Percentiles rank a stretch among this genome's conserved stretches.
phyloP scores from a whole-genome alignment of 2,797 vertebrate genomes.

The Anniella stebbinsi region DNA sequence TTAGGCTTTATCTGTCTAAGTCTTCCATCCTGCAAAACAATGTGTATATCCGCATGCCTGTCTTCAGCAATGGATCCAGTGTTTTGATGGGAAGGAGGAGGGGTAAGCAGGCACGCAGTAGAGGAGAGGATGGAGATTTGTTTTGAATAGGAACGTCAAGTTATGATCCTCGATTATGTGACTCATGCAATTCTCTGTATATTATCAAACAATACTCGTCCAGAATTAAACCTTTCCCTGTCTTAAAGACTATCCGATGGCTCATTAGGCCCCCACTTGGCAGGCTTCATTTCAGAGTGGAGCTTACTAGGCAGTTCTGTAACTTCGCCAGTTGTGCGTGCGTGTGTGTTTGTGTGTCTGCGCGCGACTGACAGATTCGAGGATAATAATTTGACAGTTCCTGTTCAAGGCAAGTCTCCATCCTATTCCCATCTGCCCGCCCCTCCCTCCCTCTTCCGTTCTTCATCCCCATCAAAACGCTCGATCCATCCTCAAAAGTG shows the following conservation, averaged over 20 bases:
- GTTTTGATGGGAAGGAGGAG: too few relatives aligned
- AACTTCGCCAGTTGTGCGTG: neutral
- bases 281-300: neutral
- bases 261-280: neutral
- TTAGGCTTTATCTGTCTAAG: neutral
- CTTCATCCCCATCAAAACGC: neutral
- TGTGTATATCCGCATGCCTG: neutral
- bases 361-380: neutral
- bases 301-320: neutral
- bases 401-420: neutral
- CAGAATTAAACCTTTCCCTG: neutral
- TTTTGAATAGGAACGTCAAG: too few relatives aligned
- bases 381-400: neutral
- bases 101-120: too few relatives aligned
- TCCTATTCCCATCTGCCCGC: neutral
- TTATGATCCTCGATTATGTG: too few relatives aligned
- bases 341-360: too few relatives aligned
- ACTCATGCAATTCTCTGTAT: neutral
- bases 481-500: neutral
- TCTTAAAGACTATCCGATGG: neutral
- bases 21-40: neutral
- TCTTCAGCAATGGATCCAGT: neutral
- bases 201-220: neutral
- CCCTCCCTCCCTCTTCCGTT: fast-evolving
- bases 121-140: too few relatives aligned